A percentile compares a stretch with the other conserved stretches of the same genome.
These are phyloP conservation scores for Platysternon megacephalum DNA, from an alignment of 2,113 vertebrate genomes.

Conservation along the genomic window DNA sequence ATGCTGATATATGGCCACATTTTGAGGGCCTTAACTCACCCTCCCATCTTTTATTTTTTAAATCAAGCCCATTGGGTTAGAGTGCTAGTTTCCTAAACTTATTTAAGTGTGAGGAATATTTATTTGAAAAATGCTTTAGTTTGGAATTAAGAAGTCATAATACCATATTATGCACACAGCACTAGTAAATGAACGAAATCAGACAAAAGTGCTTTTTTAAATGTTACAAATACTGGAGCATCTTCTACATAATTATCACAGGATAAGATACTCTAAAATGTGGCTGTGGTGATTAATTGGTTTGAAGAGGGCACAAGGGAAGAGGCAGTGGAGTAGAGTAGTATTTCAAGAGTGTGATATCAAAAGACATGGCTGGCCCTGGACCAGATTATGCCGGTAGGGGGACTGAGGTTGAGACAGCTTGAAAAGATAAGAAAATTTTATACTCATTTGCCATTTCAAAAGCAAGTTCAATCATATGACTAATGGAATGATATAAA, in stretches of 20 bases:
- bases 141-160: background rate
- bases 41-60: background rate
- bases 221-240: background rate
- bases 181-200: background rate
- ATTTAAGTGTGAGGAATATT: background rate
- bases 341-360: background rate
- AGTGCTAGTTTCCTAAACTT: background rate
- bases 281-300: background rate
- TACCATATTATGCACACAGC: background rate
- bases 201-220: background rate
- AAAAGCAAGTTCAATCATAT: background rate
- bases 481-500: too few species aligned
- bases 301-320: background rate
- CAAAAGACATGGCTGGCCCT: background rate
- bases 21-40: background rate
- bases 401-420: background rate
- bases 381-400: too few species aligned
- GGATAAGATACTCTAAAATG: background rate
- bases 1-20: background rate
- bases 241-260: background rate
- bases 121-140: background rate
- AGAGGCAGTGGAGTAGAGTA: background rate
- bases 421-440: background rate
- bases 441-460: background rate
- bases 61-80: background rate